Evolutionary conservation across 2,113 vertebrate species (phyloP).

Genomic region (Pseudorasbora parva): DNA sequence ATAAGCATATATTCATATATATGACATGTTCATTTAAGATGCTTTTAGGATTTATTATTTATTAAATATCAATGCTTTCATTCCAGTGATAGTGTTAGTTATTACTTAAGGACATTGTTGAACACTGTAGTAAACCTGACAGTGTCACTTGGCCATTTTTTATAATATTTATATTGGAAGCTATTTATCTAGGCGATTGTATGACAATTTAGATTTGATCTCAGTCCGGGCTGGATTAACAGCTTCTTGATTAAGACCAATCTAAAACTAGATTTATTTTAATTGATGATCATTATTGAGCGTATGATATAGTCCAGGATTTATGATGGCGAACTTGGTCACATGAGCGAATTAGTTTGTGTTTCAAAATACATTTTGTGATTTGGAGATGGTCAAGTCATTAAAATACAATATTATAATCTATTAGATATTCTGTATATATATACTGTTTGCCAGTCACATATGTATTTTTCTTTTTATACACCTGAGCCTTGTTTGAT

Average conservation of each 20-base stretch:
- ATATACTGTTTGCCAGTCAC: not conserved
- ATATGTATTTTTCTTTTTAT: not conserved
- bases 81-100: not conserved
- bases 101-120: not conserved
- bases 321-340: not conserved
- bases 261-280: not conserved
- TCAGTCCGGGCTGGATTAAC: not conserved
- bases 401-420: not conserved
- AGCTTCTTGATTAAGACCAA: not conserved
- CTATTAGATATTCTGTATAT: not conserved
- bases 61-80: slow-evolving; percentile 2
- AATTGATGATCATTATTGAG: not conserved
- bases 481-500: not conserved
- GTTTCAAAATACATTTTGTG: not conserved
- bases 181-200: not conserved
- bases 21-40: not conserved
- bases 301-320: not conserved
- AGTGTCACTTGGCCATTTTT: not conserved
- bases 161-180: not conserved
- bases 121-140: not conserved
- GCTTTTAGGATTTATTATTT: not conserved
- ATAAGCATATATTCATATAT: not conserved
- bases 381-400: not conserved
- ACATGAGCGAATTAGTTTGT: not conserved
- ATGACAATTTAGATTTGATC: not conserved